These are phyloP conservation scores for Ptychoptera contaminata DNA, from an alignment of 2,888 invertebrate genomes.

Conservation along the genomic window DNA sequence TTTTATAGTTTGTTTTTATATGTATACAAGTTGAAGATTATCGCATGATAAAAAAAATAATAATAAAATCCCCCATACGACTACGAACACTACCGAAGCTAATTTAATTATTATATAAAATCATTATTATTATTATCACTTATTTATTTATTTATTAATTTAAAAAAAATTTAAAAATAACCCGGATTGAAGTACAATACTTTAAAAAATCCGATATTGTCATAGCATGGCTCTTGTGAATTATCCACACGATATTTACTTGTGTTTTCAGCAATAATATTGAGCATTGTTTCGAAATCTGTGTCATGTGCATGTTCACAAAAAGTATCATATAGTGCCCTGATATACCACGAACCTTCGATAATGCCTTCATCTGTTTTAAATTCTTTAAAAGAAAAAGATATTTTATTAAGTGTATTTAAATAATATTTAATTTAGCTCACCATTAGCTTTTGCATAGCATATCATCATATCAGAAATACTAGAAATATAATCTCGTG, in stretches of 20 bases:
- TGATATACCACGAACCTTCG: conserved; percentile 55
- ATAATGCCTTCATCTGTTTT: conserved; percentile 38
- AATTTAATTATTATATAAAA: too few species aligned
- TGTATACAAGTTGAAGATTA: too few species aligned
- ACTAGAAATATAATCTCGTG: conserved; percentile 18
- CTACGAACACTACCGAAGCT: too few species aligned
- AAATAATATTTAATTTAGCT: too few species aligned
- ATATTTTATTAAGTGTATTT: too few species aligned
- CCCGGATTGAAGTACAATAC: conserved; percentile 53
- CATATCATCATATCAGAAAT: conserved; percentile 47
- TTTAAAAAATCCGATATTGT: conserved; percentile 48
- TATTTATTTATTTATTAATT: too few species aligned
- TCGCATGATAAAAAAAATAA: too few species aligned
- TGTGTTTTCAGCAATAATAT: conserved; percentile 40
- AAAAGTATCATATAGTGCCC: conserved; percentile 47
- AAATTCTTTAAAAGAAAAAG: conserved; percentile 33
- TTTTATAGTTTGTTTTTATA: too few species aligned
- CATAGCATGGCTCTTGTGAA: conserved; percentile 45
- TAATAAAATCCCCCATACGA: too few species aligned
- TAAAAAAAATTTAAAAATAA: too few species aligned
- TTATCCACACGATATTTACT: conserved; percentile 22
- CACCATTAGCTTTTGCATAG: conserved; percentile 35
- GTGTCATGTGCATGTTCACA: conserved; percentile 44
- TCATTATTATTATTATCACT: too few species aligned
- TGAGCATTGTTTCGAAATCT: conserved; percentile 48